These are phyloP conservation scores for Drosophila testacea DNA, from an alignment of 2,888 invertebrate genomes.

Conservation along the genomic window DNA sequence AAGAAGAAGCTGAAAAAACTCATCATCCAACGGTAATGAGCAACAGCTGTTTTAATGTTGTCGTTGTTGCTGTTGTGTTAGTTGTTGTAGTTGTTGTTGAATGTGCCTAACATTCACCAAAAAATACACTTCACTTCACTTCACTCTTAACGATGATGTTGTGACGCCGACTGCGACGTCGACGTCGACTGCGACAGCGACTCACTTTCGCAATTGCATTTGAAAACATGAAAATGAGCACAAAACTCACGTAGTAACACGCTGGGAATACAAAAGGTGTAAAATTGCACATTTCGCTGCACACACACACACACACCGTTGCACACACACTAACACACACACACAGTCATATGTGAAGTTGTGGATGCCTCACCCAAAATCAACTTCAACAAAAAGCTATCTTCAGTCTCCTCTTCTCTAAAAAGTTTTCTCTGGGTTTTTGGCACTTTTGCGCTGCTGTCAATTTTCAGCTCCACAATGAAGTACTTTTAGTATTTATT, in stretches of 20 bases:
- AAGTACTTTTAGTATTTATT: too few relatives aligned
- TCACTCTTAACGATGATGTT: slow-evolving; percentile 36
- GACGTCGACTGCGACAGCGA: slow-evolving; percentile 36
- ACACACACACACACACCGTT: slow-evolving; percentile 44
- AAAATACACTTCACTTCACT: slow-evolving; percentile 41
- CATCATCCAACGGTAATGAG: slow-evolving; percentile 45
- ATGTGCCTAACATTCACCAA: slow-evolving; percentile 66
- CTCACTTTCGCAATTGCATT: slow-evolving; percentile 78
- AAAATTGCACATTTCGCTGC: slow-evolving; percentile 76
- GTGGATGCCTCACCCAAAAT: slow-evolving; percentile 21
- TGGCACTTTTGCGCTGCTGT: slow-evolving; percentile 4
- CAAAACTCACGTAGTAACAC: slow-evolving; percentile 64
- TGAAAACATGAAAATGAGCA: slow-evolving; percentile 56
- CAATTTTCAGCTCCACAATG: background rate
- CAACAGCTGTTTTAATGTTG: slow-evolving; percentile 39
- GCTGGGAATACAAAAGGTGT: slow-evolving; percentile 62
- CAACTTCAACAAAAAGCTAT: slow-evolving; percentile 20
- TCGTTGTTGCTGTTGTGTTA: slow-evolving; percentile 7
- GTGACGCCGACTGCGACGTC: slow-evolving; percentile 26
- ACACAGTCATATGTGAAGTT: slow-evolving; percentile 11
- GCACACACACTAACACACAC: slow-evolving; percentile 18
- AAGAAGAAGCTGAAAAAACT: slow-evolving; percentile 40
- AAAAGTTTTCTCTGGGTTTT: slow-evolving; percentile 6
- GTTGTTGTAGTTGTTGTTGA: slow-evolving; percentile 31
- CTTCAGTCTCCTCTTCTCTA: slow-evolving; percentile 1